Evolutionary conservation across 2,113 vertebrate genomes (phyloP), one percentile per base, ranked within the genome.

Genomic region (Chloebia gouldiae): DNA sequence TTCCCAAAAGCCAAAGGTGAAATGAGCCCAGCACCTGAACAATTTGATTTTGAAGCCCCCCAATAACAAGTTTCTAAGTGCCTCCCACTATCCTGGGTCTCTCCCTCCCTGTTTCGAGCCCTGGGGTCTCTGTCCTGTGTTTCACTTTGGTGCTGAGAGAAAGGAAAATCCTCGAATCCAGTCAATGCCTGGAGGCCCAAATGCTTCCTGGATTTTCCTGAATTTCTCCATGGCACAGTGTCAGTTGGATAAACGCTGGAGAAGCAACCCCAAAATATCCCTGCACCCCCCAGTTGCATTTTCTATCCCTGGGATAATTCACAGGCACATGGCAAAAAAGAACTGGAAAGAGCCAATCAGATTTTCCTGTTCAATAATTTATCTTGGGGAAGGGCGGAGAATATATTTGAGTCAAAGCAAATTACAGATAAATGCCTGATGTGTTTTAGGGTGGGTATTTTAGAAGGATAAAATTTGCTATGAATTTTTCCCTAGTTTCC

Each of bases 251-350:
- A 69, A 73, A 35, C 3, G 4, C 12, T 1, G 25, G 15, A 37
- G n/a, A 53, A 81, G 44, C 0, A 4, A 33, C 30, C 23, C 49
- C 49, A 37, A 33, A 30, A 47, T 13, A 23, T 4, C 70, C 6
- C 33, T 33, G 1, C 2, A 1, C 3, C 11, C 33, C 18, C 3
- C 8, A 16, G 13, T 0, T n/a, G 6, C 31, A 33, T 56, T 60
- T 27, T 47, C 23, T 11, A 9, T 59, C 39, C 12, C 15, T 42
- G 39, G n/a, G 57, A 54, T 23, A 22, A 4, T 15, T 35, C n/a
- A 2, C 9, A 13, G 13, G 25, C 73, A 28, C 15, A 1, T 0
- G 5, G 7, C 13, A 10, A 66, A 53, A 60, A 37, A 18, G 14
- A 31, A 2, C 50, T 90, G 54, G 15, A 37, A 70, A 86, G 9